Base-by-base conservation (phyloP, 2,888 invertebrate species). In the Agrochola litura region DNA sequence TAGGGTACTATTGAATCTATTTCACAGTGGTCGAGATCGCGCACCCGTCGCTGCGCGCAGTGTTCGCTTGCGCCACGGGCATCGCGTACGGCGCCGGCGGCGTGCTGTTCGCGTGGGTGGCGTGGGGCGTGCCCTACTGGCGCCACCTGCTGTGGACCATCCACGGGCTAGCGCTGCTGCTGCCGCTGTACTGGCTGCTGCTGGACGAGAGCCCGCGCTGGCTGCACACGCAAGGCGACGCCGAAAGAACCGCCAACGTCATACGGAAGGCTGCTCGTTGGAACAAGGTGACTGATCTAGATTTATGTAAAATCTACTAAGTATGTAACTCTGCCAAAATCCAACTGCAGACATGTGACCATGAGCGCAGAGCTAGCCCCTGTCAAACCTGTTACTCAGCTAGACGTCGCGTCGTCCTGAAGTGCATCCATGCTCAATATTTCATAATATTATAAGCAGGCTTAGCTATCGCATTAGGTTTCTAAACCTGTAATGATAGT, bases 131-230 rank as follows among this genome's bases (percentile, higher is more conserved):
- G 70, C 97, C 97, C 77, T 96, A 97, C 91, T 99, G 98, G 98
- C 97, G 98, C 83, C 91, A 94, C 73, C 94, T 98, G 82, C 97
- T 98, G 81, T 95, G 97, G 76, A 95, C 97, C 56, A 93, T 98
- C 56, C 98, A 98, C 92, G 92, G 97, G 10, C 98, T 98, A 1
- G 97, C 98, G 22, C 93, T 98, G 79, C 92, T 98, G 30, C 97
- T 98, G 84, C 94, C 98, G 65, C 92, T 97, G 19, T 98, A 98
- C 92, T 97, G 97, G 89, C 97, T 98, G 97, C 91, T 98, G 66
- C 91, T 98, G 49, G 98, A 98, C 49, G 98, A 98, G 95, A 98
- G 98, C 86, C 96, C 98, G 69, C 97, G 98, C 88, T 98, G 98
- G 98, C 96, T 98, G 74, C 94, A 98, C 72, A 97, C 97, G 19